Percentiles rank a stretch among this genome's conserved stretches.
Conservation (phyloP, 2,888 invertebrate genomes). For the Acrobasis suavella region DNA sequence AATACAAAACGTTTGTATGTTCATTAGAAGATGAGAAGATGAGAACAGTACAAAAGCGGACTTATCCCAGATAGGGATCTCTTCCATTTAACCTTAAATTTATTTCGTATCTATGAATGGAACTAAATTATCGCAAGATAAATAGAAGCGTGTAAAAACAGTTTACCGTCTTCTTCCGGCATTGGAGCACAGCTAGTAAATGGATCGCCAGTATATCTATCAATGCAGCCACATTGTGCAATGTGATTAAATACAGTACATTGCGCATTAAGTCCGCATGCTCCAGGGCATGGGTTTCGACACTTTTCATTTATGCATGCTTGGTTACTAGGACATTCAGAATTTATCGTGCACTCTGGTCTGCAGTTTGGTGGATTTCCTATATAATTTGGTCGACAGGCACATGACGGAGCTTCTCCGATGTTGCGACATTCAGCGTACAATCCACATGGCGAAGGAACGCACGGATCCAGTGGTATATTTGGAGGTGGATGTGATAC, state of each 20-base stretch:
- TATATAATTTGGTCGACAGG: slow-evolving; percentile 81
- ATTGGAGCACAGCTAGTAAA: slow-evolving; percentile 73
- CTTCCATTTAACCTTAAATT: background rate
- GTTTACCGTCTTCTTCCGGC: slow-evolving; percentile 61
- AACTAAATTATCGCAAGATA: slow-evolving; percentile 4
- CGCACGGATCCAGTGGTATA: slow-evolving; percentile 79
- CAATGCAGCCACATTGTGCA: slow-evolving; percentile 84
- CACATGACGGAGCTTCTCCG: slow-evolving; percentile 82
- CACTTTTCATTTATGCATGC: slow-evolving; percentile 86
- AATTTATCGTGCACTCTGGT: slow-evolving; percentile 86
- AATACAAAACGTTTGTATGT: no score
- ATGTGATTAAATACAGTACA: slow-evolving; percentile 84
- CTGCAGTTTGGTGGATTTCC: slow-evolving; percentile 87
- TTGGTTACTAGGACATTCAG: slow-evolving; percentile 85
- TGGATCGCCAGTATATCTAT: slow-evolving; percentile 83
- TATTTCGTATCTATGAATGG: background rate
- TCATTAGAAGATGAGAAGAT: no score
- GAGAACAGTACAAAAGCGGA: no score
- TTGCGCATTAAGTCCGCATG: slow-evolving; percentile 83
- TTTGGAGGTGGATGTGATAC: slow-evolving; percentile 59
- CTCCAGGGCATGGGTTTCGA: slow-evolving; percentile 86
- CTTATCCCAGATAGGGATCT: no score
- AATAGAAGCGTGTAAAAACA: slow-evolving; percentile 22
- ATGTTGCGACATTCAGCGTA: slow-evolving; percentile 84
- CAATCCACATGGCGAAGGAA: slow-evolving; percentile 86